Evolutionary conservation across 2,797 vertebrate genomes (phyloP), one percentile per base, ranked within the genome.

Genomic region (Falco columbarius): DNA sequence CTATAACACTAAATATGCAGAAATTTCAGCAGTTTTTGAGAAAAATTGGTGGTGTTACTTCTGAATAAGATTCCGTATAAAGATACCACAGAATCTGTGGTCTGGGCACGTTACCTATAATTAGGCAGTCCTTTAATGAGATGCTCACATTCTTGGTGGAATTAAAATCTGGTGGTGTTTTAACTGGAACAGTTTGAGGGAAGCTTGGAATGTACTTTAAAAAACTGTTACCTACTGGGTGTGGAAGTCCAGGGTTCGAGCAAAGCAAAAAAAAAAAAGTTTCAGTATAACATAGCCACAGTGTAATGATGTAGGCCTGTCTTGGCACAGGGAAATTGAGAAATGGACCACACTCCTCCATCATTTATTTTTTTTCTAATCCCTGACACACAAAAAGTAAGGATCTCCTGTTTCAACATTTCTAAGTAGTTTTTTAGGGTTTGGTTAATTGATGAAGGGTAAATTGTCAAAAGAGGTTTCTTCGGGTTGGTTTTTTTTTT

Each of bases 91-190:
- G 73, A 52, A 84, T 86, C 87, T 83, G 81, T 71, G 93, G 94
- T 91, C 93, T 94, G 94, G 93, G 81, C 94, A 96, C 18, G 81
- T 94, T 97, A 94, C 83, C 85, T 94, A 16, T 96, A 96, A 96
- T 97, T 97, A 97, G 51, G 74, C 75, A 81, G 46, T 24, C 52
- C 84, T 91, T 95, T 96, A 97, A 96, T 94, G 88, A 97, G 93
- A 90, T 95, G 75, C 91, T 96, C 6, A 5, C 96, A 95, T 97
- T 97, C 96, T 95, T 96, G 89, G 71, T 0, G 42, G 82, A 93
- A 96, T 97, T 96, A 96, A 97, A 95, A 93, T 86, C 96, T 82
- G 87, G 73, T 73, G 72, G 26, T 97, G 94, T 96, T 97, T 96
- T 95, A 89, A 93, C 95, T 97, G 93, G 92, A 96, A 46, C 95